Conservation (phyloP, 2,888 invertebrate species). For the Andrena camellia region DNA sequence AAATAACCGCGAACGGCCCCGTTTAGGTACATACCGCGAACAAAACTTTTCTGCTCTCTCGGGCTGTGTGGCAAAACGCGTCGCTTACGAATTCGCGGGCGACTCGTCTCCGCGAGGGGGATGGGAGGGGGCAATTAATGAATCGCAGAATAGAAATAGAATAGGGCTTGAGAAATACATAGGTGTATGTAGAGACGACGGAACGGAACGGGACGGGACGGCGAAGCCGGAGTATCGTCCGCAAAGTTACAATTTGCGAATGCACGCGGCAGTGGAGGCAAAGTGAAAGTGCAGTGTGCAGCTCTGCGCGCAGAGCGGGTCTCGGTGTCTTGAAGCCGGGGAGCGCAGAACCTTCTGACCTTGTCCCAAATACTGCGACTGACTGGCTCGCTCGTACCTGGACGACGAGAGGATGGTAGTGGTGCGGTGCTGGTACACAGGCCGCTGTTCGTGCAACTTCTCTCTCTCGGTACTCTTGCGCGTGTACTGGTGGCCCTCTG, state of each 20-base stretch:
- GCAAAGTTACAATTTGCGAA: constrained; percentile 67
- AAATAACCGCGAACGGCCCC: constrained; percentile 67
- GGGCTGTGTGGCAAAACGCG: background rate
- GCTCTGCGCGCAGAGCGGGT: constrained; percentile 70
- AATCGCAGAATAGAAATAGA: too few relatives aligned
- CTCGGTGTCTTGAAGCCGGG: constrained; percentile 77
- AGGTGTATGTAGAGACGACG: too few relatives aligned
- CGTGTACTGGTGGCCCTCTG: constrained; percentile 50
- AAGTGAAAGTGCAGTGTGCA: constrained; percentile 83
- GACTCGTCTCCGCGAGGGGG: background rate
- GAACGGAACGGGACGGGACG: background rate
- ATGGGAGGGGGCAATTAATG: too few relatives aligned
- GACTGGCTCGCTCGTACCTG: constrained; percentile 74
- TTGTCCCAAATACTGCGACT: constrained; percentile 85
- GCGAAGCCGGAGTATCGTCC: constrained; percentile 46
- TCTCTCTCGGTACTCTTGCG: constrained; percentile 30
- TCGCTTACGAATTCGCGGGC: constrained; percentile 3
- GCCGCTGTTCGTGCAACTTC: constrained; percentile 36
- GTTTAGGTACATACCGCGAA: constrained; percentile 60
- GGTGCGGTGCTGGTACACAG: constrained; percentile 17
- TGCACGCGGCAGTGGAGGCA: constrained; percentile 69
- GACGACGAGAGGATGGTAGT: constrained; percentile 46
- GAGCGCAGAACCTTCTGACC: constrained; percentile 84
- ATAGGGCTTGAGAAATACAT: too few relatives aligned
- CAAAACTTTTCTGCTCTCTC: constrained; percentile 49